Conservation (phyloP, 2,888 invertebrate genomes). For the Cephus pygmeus region DNA sequence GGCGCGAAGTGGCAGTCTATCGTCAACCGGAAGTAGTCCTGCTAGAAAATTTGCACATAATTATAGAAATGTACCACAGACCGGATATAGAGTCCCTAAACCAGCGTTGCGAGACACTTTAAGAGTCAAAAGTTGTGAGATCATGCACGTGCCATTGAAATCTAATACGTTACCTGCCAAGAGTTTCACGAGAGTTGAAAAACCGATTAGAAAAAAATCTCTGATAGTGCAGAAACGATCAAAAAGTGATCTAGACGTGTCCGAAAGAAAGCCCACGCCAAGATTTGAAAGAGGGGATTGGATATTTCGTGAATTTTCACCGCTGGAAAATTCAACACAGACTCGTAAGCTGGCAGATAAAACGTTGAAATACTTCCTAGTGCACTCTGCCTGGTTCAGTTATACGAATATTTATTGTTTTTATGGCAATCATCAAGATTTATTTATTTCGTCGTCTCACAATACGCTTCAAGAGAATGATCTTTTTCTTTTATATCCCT, state of each 20-base stretch:
- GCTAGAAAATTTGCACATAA: background rate
- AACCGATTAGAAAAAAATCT: constrained; percentile 35
- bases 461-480: background rate
- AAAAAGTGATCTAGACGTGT: constrained; percentile 54
- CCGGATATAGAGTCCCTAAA: background rate
- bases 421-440: background rate
- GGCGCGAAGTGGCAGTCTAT: background rate
- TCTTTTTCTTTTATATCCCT: background rate
- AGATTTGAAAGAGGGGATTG: constrained; percentile 48
- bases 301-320: constrained; percentile 47
- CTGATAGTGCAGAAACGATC: constrained; percentile 38
- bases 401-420: constrained; percentile 20
- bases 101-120: constrained; percentile 12
- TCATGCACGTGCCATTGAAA: constrained; percentile 1
- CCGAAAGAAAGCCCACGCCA: constrained; percentile 48
- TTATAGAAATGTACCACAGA: background rate
- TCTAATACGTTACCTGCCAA: constrained; percentile 13
- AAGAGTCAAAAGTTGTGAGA: constrained; percentile 17
- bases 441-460: constrained; percentile 4
- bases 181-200: constrained; percentile 21
- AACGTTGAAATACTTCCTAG: constrained; percentile 22
- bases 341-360: constrained; percentile 52
- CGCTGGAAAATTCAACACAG: constrained; percentile 41
- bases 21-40: background rate
- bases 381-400: constrained; percentile 54